Evolutionary conservation across 2,888 invertebrate species (phyloP), one percentile per base, ranked within the genome.

Genomic region (Dione vanillae): DNA sequence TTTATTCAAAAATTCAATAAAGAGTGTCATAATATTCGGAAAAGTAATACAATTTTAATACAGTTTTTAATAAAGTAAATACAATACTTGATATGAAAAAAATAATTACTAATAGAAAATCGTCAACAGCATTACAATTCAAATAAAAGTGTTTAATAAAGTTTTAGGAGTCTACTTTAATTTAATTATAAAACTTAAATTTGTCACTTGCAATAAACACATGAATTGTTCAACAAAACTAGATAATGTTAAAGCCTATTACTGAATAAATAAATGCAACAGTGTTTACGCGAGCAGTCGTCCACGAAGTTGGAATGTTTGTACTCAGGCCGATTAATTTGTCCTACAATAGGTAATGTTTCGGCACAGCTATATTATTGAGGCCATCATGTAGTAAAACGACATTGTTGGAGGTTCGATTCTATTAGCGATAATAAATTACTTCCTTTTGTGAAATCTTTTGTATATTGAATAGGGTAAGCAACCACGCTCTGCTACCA

Each of bases 221-320:
- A 35, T 19, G 19, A n/a, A 37, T 37, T 43, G 37, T 52, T 61
- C 43, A 62, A 19, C 52, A 37, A n/a, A 37, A 37, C 37, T 52
- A 51, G 19, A 62, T 27, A 14, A 52, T 54, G 43, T 68, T 43
- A 62, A 62, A 68, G 68, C 11, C 52, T 43, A 62, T 68, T 68
- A 45, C 40, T 59, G 51, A n/a, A n/a, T n/a, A n/a, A 45, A 41
- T 62, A 51, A 43, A 43, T 52, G 61, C 52, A 62, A 51, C 62
- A 54, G 61, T 67, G 59, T 61, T 54, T 68, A 45, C 35, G 19
- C 35, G 43, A 59, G 52, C 68, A 62, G 61, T 52, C 62, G 52
- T 52, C 68, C 52, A 43, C 43, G 35, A 37, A 51, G 35, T 49
- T 43, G 43, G 37, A 67, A 40, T 49, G 49, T 56, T 56, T 56